Evolutionary conservation across 2,113 vertebrate species (phyloP).

Genomic region (Polypterus senegalus): DNA sequence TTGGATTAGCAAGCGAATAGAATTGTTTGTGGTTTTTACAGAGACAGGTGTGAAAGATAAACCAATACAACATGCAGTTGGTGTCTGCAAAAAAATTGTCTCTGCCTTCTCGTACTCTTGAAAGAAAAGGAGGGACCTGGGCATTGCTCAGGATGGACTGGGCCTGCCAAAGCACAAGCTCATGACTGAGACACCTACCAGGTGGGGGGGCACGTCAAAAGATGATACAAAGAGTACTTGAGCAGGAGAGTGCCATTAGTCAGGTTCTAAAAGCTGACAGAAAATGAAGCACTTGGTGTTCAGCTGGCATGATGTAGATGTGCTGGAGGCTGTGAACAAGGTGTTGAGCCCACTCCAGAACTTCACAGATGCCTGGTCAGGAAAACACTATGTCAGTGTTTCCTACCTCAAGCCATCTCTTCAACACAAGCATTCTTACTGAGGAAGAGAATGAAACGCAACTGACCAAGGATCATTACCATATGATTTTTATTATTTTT

Average conservation of each 20-base stretch:
- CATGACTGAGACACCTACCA: conserved; percentile 5
- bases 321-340: conserved; percentile 13
- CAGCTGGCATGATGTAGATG: conserved; percentile 4
- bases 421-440: background rate
- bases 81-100: conserved; percentile 10
- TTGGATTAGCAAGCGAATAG: too few relatives aligned
- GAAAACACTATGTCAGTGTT: conserved; percentile 8
- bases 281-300: conserved; percentile 10
- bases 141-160: conserved; percentile 3
- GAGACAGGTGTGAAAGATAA: too few relatives aligned
- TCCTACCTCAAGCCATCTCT: conserved; percentile 5
- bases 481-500: too few relatives aligned
- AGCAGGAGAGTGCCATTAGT: conserved; percentile 11
- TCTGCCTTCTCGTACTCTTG: conserved; percentile 1
- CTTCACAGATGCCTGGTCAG: conserved; percentile 9
- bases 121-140: conserved; percentile 6
- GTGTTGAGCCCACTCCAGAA: conserved; percentile 7
- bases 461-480: too few relatives aligned
- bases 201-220: conserved; percentile 4
- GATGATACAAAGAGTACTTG: conserved; percentile 13
- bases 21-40: too few relatives aligned
- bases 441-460: too few relatives aligned
- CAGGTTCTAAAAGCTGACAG: conserved; percentile 7
- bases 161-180: conserved; percentile 12
- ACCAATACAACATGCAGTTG: conserved; percentile 1